phyloP scores from a whole-genome alignment of 2,888 invertebrate genomes.

The Pyrrhia umbra region DNA sequence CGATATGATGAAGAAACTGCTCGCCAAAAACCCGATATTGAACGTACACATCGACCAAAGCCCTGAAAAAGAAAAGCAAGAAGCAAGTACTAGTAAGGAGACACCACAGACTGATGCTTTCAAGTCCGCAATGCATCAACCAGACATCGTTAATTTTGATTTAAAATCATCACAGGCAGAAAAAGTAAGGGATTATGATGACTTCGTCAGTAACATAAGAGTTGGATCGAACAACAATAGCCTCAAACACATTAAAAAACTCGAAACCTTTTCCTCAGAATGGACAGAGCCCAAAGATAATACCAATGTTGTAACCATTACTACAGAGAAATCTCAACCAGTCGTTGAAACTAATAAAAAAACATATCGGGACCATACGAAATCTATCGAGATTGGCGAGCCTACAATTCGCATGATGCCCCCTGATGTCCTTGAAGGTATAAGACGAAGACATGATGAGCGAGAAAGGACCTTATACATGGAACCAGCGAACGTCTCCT shows the following conservation, averaged over 20 bases:
- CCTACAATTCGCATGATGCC: conserved; percentile 81
- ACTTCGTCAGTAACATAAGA: conserved; percentile 87
- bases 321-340: conserved; percentile 79
- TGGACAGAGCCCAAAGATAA: conserved; percentile 81
- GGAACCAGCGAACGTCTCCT: conserved; percentile 85
- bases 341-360: conserved; percentile 79
- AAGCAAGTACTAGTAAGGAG: conserved; percentile 78
- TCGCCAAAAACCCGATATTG: conserved; percentile 88
- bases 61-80: conserved; percentile 70
- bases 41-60: conserved; percentile 85
- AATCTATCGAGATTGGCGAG: conserved; percentile 88
- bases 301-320: conserved; percentile 86
- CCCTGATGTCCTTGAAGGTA: conserved; percentile 86
- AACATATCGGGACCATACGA: conserved; percentile 77
- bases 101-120: conserved; percentile 80
- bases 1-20: conserved; percentile 90
- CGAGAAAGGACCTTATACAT: conserved; percentile 84
- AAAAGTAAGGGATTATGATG: conserved; percentile 82
- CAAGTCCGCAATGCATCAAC: conserved; percentile 86
- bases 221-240: conserved; percentile 87
- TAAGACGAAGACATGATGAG: conserved; percentile 78
- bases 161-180: conserved; percentile 78
- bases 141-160: conserved; percentile 88
- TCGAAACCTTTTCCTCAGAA: conserved; percentile 75
- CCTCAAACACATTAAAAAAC: conserved; percentile 79